phyloP scores from a whole-genome alignment of 2,888 invertebrate genomes.

The Chymomyza amoena region DNA sequence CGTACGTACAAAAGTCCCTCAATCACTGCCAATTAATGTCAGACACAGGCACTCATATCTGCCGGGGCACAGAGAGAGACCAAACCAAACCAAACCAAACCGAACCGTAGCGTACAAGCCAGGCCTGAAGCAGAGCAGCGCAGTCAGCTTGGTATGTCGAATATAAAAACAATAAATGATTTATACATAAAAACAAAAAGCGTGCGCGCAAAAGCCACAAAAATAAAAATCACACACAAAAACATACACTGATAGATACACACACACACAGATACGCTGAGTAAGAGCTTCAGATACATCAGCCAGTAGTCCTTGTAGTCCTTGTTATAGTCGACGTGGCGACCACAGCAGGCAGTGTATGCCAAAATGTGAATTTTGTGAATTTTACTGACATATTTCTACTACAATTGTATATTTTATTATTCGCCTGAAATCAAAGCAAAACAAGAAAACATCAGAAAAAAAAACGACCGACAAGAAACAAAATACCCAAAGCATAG shows the following conservation, averaged over 20 bases:
- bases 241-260: constrained; percentile 30
- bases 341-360: constrained; percentile 50
- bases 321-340: not conserved
- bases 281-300: constrained; percentile 1
- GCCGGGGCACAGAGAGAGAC: constrained; percentile 44
- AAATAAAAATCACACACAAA: constrained; percentile 63
- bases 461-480: constrained; percentile 5
- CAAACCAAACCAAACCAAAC: constrained; percentile 2
- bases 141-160: constrained; percentile 55
- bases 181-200: constrained; percentile 67
- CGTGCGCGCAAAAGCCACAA: constrained; percentile 64
- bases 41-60: constrained; percentile 71
- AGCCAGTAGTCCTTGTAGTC: not conserved
- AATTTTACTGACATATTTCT: constrained; percentile 68
- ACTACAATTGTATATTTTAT: constrained; percentile 66
- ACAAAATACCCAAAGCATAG: constrained; percentile 1
- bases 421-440: constrained; percentile 61
- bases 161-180: constrained; percentile 71
- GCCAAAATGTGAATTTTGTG: constrained; percentile 63
- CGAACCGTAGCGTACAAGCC: not conserved
- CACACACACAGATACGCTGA: constrained; percentile 25
- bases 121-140: constrained; percentile 3
- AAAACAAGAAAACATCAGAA: constrained; percentile 24
- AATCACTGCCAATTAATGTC: constrained; percentile 73
- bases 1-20: constrained; percentile 63